These are phyloP conservation scores for Trypoxylon attenuatum DNA, from an alignment of 2,888 invertebrate genomes.

Conservation along the genomic window DNA sequence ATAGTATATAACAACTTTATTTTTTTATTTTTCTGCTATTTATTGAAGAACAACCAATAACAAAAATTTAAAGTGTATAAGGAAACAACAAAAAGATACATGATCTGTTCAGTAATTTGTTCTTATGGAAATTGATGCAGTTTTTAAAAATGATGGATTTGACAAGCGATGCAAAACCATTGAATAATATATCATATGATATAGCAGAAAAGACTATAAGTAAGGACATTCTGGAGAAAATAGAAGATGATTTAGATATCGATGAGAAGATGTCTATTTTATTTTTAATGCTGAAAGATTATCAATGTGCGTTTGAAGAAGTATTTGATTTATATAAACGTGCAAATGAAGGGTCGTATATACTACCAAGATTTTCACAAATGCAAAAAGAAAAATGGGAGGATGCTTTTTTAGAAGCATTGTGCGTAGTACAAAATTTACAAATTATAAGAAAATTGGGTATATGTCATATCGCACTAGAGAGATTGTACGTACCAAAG, in stretches of 20 bases:
- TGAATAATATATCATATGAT: background rate
- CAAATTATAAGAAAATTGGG: conserved; percentile 73
- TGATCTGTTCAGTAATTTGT: no score
- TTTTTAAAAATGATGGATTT: conserved; percentile 29
- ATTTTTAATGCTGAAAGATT: conserved; percentile 66
- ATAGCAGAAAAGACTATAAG: conserved; percentile 13
- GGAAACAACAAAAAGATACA: no score
- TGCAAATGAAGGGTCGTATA: conserved; percentile 23
- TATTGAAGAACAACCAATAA: no score
- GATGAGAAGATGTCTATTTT: conserved; percentile 74
- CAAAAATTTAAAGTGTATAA: no score
- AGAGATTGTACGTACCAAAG: conserved; percentile 20
- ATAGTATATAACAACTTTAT: no score
- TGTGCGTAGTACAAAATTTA: conserved; percentile 76
- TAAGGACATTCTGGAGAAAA: conserved; percentile 26
- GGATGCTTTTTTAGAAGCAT: conserved; percentile 75
- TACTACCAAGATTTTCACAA: conserved; percentile 65
- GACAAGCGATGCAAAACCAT: background rate
- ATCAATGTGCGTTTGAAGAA: conserved; percentile 51
- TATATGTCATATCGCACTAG: conserved; percentile 10
- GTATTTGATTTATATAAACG: conserved; percentile 41
- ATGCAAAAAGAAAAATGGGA: conserved; percentile 72
- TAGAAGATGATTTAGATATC: conserved; percentile 75
- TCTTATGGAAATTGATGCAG: no score
- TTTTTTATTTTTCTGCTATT: no score